These are phyloP conservation scores for Gobius niger DNA, from an alignment of 2,113 vertebrate genomes.

Conservation along the genomic window DNA sequence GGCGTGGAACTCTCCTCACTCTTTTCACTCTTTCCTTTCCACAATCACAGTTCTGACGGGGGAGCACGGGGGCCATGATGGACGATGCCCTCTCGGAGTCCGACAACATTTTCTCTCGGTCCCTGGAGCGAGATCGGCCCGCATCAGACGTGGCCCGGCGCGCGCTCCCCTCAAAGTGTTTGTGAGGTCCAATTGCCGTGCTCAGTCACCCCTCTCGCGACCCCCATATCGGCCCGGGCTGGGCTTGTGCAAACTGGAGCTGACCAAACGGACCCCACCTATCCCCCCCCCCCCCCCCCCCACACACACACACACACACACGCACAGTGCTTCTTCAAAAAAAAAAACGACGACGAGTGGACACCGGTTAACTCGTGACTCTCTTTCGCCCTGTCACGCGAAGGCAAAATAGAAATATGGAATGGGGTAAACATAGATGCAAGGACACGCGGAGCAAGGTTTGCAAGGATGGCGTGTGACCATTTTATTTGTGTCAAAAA, in stretches of 20 bases:
- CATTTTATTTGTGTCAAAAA: not conserved
- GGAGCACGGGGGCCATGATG: conserved; percentile 70
- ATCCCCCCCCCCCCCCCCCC: no score
- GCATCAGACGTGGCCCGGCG: conserved; percentile 55
- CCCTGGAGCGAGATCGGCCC: conserved; percentile 70
- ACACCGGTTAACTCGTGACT: conserved; percentile 60
- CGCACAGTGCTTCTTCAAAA: conserved; percentile 63
- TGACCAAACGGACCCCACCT: conserved; percentile 67
- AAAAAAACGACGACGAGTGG: conserved; percentile 48
- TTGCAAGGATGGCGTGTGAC: not conserved
- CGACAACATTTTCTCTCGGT: conserved; percentile 82
- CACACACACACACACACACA: no score
- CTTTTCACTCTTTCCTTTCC: conserved; percentile 63
- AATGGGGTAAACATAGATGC: conserved; percentile 10
- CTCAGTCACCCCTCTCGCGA: conserved; percentile 72
- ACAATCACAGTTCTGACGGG: conserved; percentile 74
- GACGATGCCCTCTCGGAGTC: conserved; percentile 77
- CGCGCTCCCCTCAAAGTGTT: conserved; percentile 69
- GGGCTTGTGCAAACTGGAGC: conserved; percentile 72
- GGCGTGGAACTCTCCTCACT: conserved; percentile 42
- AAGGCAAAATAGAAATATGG: conserved; percentile 42
- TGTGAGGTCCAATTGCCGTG: conserved; percentile 76
- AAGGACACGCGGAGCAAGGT: not conserved
- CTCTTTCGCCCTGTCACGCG: conserved; percentile 53
- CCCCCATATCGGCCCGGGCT: conserved; percentile 62